These are phyloP conservation scores for Malacosoma neustria DNA, from an alignment of 2,888 invertebrate species.

Conservation along the genomic window DNA sequence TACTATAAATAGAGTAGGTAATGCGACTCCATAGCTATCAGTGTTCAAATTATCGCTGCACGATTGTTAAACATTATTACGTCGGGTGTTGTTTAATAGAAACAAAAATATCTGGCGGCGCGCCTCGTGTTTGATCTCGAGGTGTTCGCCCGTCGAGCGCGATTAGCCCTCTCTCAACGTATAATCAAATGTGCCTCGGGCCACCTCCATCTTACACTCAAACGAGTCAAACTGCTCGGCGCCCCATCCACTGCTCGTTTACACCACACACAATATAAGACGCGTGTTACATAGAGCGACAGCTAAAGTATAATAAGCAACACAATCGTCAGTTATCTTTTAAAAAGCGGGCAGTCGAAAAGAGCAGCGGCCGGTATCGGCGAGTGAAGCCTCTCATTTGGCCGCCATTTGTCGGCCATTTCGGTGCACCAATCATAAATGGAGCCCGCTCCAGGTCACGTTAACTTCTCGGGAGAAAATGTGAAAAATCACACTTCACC, in stretches of 20 bases:
- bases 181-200: conserved; percentile 73
- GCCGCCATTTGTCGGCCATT: conserved; percentile 74
- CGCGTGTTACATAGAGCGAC: conserved; percentile 3
- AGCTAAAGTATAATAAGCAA: conserved; percentile 16
- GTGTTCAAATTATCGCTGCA: conserved; percentile 71
- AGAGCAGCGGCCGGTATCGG: conserved; percentile 54
- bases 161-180: conserved; percentile 74
- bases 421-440: conserved; percentile 72
- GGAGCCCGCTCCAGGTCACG: conserved; percentile 69
- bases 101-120: conserved; percentile 76
- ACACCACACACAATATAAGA: conserved; percentile 1
- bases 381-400: conserved; percentile 72
- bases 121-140: conserved; percentile 75
- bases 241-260: conserved; percentile 27
- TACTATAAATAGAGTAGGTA: conserved; percentile 1
- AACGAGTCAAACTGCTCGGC: conserved; percentile 11
- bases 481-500: conserved; percentile 70
- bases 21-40: conserved; percentile 27
- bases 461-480: conserved; percentile 66
- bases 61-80: conserved; percentile 76
- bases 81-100: conserved; percentile 76
- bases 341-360: conserved; percentile 45
- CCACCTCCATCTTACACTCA: conserved; percentile 31
- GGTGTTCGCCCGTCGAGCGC: conserved; percentile 74
- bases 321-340: conserved; percentile 17